Evolutionary conservation across 1,140 invertebrate species (phyloP).

Genomic region (Whitmania pigra): DNA sequence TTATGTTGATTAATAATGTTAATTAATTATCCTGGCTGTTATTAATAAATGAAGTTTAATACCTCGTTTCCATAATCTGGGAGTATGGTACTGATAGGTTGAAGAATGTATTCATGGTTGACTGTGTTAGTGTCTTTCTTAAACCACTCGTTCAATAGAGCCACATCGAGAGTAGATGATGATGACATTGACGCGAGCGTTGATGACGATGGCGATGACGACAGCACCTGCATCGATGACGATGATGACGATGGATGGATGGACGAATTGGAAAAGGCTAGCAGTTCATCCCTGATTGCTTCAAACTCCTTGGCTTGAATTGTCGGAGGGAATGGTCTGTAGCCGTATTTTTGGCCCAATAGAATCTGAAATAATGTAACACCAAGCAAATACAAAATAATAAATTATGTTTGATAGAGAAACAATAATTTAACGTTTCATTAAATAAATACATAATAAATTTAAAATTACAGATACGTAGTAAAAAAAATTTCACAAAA

Average conservation of each 20-base stretch:
- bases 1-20: too few relatives aligned
- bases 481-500: too few relatives aligned
- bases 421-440: too few relatives aligned
- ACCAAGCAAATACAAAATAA: too few relatives aligned
- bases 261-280: neutral
- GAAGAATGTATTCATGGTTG: slow-evolving; percentile 8
- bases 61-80: slow-evolving; percentile 17
- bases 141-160: slow-evolving; percentile 18
- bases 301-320: slow-evolving; percentile 77
- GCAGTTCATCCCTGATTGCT: slow-evolving; percentile 14
- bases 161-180: neutral
- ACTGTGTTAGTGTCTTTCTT: slow-evolving; percentile 22
- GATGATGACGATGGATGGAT: neutral
- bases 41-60: too few relatives aligned
- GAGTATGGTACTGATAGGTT: slow-evolving; percentile 22
- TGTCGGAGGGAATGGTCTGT: slow-evolving; percentile 87
- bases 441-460: too few relatives aligned
- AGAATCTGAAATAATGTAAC: slow-evolving; percentile 56
- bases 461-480: too few relatives aligned
- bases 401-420: too few relatives aligned
- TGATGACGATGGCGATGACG: neutral
- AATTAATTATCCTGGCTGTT: too few relatives aligned
- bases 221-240: neutral
- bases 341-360: slow-evolving; percentile 93
- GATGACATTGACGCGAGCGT: neutral